Conservation (phyloP, 2,888 invertebrate species). For the Camptogramma bilineatum region DNA sequence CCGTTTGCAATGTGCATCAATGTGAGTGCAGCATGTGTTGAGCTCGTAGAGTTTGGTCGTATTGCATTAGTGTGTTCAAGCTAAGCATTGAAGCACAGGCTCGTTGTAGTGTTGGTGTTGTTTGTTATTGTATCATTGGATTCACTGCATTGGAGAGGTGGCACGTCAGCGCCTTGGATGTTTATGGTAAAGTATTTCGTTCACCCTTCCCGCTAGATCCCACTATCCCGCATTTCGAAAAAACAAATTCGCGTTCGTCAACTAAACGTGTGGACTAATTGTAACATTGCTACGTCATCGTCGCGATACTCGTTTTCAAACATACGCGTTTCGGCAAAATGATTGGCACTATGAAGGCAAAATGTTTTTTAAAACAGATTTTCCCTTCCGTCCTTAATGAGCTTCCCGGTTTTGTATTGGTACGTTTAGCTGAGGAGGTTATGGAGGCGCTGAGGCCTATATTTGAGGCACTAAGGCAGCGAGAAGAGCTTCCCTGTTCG, state of each 20-base stretch:
- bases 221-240: constrained; percentile 68
- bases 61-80: constrained; percentile 82
- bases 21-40: constrained; percentile 82
- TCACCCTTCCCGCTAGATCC: constrained; percentile 77
- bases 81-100: constrained; percentile 81
- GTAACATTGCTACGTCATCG: constrained; percentile 57
- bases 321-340: constrained; percentile 68
- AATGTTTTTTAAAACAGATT: constrained; percentile 59
- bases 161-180: constrained; percentile 81
- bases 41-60: constrained; percentile 84
- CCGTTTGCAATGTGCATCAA: constrained; percentile 79
- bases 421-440: constrained; percentile 94
- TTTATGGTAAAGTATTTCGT: constrained; percentile 81
- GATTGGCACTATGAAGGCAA: constrained; percentile 84
- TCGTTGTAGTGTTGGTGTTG: constrained; percentile 83
- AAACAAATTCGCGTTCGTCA: constrained; percentile 64
- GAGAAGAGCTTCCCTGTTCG: constrained; percentile 95
- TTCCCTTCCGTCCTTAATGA: constrained; percentile 70
- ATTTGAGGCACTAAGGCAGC: constrained; percentile 96
- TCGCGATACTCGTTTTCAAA: constrained; percentile 60
- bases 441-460: constrained; percentile 98
- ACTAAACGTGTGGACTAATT: constrained; percentile 77
- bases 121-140: constrained; percentile 80
- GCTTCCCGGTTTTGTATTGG: constrained; percentile 80
- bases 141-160: constrained; percentile 84